Evolutionary conservation across 2,113 vertebrate genomes (phyloP).

Genomic region (human): GRCh38 chr15:59029501-59030000

Average conservation of each 20-base stretch:
- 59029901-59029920: background rate
- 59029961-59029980: background rate
- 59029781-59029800: conserved; percentile 2
- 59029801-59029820: background rate
- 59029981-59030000: conserved; percentile 3
- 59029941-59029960: background rate
- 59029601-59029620: background rate
- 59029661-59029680: conserved; percentile 1
- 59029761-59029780: background rate
- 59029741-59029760: background rate
- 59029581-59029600: background rate
- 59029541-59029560: background rate
- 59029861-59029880: background rate
- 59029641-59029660: background rate
- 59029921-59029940: background rate
- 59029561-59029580: background rate
- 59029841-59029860: background rate
- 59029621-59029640: background rate
- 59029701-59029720: background rate
- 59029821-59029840: background rate
- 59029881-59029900: conserved; percentile 16
- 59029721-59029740: background rate
- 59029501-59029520: background rate
- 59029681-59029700: background rate
- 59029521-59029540: background rate